Conservation (phyloP, 2,888 invertebrate genomes). For the Tetramorium bicarinatum region DNA sequence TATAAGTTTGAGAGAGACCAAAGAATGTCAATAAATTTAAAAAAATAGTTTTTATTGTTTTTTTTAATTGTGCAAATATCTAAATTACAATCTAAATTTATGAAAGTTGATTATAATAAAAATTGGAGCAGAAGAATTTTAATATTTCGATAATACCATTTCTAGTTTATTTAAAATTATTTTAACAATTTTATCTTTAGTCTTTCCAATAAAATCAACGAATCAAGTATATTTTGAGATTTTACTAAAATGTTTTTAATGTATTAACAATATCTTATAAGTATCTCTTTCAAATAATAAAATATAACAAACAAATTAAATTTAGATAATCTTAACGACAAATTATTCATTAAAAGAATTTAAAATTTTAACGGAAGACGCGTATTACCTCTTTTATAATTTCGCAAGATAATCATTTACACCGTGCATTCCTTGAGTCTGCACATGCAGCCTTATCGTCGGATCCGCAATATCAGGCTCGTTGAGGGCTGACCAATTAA, state of each 20-base stretch:
- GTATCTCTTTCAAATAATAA: not conserved
- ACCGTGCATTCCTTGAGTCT: slow-evolving; percentile 16
- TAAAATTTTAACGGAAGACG: not conserved
- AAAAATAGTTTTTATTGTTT: too few species aligned
- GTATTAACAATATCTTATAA: not conserved
- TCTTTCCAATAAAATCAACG: not conserved
- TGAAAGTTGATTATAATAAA: not conserved
- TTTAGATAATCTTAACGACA: not conserved
- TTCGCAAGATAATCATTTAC: not conserved
- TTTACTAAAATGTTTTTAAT: not conserved
- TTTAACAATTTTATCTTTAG: not conserved
- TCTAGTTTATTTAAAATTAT: not conserved
- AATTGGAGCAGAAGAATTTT: not conserved
- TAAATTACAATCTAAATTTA: not conserved
- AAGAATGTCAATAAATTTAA: not conserved
- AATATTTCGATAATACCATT: not conserved
- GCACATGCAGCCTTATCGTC: slow-evolving; percentile 24
- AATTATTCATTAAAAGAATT: not conserved
- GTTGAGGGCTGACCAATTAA: slow-evolving; percentile 46
- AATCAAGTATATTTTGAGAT: not conserved
- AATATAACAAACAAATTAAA: not conserved
- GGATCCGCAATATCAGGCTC: slow-evolving; percentile 45
- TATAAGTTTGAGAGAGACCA: not conserved
- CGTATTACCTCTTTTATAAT: slow-evolving; percentile 4
- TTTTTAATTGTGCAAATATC: not conserved